Evolutionary conservation across 2,113 vertebrate genomes (phyloP).

Genomic region (Speoplatyrhinus poulsoni): DNA sequence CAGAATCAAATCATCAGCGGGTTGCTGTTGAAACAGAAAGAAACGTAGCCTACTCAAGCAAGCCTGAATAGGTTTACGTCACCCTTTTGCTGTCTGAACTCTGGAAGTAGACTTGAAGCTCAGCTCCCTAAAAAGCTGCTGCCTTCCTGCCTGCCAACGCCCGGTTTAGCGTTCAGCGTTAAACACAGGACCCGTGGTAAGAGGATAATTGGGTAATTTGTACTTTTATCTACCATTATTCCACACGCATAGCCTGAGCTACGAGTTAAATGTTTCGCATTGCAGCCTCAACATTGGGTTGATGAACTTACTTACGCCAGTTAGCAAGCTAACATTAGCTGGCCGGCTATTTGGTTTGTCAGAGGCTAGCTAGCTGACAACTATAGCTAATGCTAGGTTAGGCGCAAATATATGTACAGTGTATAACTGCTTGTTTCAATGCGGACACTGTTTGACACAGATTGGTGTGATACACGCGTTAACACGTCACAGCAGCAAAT

Average conservation of each 20-base stretch:
- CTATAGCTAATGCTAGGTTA: no score
- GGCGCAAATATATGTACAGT: no score
- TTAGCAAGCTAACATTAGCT: conserved; percentile 21
- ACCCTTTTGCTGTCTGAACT: conserved; percentile 39
- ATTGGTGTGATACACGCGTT: no score
- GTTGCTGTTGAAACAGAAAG: neutral
- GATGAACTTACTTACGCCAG: neutral
- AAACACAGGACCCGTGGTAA: conserved; percentile 32
- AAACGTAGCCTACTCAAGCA: neutral
- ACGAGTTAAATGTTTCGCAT: neutral
- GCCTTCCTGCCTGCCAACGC: conserved; percentile 59
- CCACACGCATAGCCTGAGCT: no score
- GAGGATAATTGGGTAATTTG: neutral
- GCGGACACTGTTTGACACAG: no score
- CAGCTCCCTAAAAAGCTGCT: conserved; percentile 34
- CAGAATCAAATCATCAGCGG: no score
- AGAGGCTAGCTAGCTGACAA: conserved; percentile 3
- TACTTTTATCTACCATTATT: fast-evolving
- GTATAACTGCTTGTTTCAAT: no score
- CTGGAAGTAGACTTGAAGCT: conserved; percentile 1
- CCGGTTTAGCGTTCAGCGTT: conserved; percentile 54
- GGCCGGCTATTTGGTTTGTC: conserved; percentile 22
- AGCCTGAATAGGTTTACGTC: conserved; percentile 46
- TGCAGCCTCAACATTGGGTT: neutral
- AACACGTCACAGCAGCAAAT: no score